These are phyloP conservation scores for Caranx ignobilis DNA, from an alignment of 2,113 vertebrate genomes.

Conservation along the genomic window DNA sequence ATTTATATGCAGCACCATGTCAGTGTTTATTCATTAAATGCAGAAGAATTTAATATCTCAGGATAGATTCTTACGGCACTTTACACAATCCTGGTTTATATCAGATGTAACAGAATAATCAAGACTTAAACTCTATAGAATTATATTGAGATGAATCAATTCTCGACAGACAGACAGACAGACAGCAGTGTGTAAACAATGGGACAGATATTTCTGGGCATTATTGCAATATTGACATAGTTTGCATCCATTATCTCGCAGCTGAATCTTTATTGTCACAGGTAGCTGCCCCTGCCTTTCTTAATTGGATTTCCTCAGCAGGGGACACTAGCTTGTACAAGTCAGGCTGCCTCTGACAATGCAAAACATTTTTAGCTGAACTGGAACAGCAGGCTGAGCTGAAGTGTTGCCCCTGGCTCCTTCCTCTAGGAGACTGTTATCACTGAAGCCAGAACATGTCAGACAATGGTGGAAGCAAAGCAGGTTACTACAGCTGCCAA, in stretches of 20 bases:
- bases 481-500: not conserved
- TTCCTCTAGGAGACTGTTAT: not conserved
- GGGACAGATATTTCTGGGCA: not conserved
- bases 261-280: not conserved
- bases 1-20: too few species aligned
- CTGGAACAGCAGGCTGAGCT: slow-evolving; percentile 29
- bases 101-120: too few species aligned
- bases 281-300: not conserved
- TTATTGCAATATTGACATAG: not conserved
- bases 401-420: not conserved
- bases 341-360: not conserved
- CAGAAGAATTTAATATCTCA: too few species aligned
- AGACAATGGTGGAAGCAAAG: not conserved
- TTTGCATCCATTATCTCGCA: too few species aligned
- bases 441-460: not conserved
- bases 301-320: not conserved
- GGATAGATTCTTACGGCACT: too few species aligned
- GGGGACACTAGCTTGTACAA: not conserved
- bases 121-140: too few species aligned
- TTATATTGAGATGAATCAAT: too few species aligned
- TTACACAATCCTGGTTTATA: too few species aligned
- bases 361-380: slow-evolving; percentile 2
- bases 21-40: too few species aligned
- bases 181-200: not conserved
- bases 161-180: too few species aligned